Evolutionary conservation across 2,888 invertebrate species (phyloP), one percentile per base, ranked within the genome.

Genomic region (Yponomeuta malinellus): DNA sequence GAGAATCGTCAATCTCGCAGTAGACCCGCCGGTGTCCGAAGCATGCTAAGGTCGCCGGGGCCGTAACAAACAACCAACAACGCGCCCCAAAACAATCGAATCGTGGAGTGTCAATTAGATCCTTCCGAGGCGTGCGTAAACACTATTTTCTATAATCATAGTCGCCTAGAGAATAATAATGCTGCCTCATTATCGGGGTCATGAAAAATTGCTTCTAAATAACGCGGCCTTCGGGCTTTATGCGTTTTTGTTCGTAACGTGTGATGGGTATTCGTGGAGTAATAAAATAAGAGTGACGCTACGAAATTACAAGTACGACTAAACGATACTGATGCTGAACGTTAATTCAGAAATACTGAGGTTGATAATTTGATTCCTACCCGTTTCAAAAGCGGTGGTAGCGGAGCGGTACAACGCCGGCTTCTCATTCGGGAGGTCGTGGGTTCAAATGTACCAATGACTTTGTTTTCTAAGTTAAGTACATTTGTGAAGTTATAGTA

Each of bases 21-120:
- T 52, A 10, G 52, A 12, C 10, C 52, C 10, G 2, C 12, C 12
- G 2, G 52, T 52, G 52, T 15, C 66, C 37, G 31, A 66, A 37
- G 10, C 66, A n/a, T 66, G 87, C 85, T 87, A 88, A 88, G 88
- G 89, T 83, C 87, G 74, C 59, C 70, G 48, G 76, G 75, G 80
- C 81, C 81, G 88, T 88, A 37, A 37, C 33, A 66, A 37, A 37
- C 37, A 37, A 37, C 37, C 37, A 5, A 37, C 85, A 83, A 78
- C 75, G 78, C 82, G 77, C 77, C 79, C 83, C 81, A 82, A 85
- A 87, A 86, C 86, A 89, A 85, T 86, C 81, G 81, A 81, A 74
- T 77, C 86, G 88, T 88, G 88, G 81, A 77, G 78, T 76, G 79
- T 78, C 81, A 85, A 88, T 89, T 88, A 89, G 84, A 81, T 76